Percentiles rank a stretch among this genome's conserved stretches.
Conservation (phyloP, 2,888 invertebrate genomes). For the Drosophila heteroneura region DNA sequence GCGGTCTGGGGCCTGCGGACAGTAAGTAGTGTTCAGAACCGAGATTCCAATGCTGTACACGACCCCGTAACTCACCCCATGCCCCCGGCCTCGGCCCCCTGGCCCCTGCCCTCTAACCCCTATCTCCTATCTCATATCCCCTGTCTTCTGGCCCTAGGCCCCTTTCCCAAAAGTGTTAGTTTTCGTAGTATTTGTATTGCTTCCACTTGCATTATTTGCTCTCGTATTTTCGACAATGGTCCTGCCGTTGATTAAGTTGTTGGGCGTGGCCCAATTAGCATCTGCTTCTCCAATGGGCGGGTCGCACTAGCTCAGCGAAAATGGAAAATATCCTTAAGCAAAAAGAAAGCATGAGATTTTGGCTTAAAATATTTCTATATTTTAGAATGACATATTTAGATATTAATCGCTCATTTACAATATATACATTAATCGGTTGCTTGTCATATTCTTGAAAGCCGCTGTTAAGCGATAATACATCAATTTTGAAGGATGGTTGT, state of each 20-base stretch:
- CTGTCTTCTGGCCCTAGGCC: not conserved
- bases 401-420: not conserved
- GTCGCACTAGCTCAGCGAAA: conserved; percentile 3
- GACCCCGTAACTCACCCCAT: not conserved
- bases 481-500: not conserved
- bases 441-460: not conserved
- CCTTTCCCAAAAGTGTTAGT: conserved; percentile 59
- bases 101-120: not conserved
- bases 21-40: conserved; percentile 1
- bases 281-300: conserved; percentile 51
- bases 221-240: conserved; percentile 47
- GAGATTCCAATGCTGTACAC: conserved; percentile 11
- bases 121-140: not conserved
- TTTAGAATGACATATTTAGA: not conserved
- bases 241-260: conserved; percentile 66
- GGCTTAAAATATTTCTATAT: not conserved
- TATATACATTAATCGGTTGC: not conserved
- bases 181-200: conserved; percentile 47
- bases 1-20: not conserved
- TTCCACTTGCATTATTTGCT: conserved; percentile 19
- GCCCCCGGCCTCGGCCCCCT: not conserved
- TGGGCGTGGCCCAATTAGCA: conserved; percentile 68
- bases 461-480: not conserved
- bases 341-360: not conserved
- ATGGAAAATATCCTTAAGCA: not conserved